These are phyloP conservation scores for Trinectes maculatus DNA, from an alignment of 2,113 vertebrate species.

Conservation along the genomic window DNA sequence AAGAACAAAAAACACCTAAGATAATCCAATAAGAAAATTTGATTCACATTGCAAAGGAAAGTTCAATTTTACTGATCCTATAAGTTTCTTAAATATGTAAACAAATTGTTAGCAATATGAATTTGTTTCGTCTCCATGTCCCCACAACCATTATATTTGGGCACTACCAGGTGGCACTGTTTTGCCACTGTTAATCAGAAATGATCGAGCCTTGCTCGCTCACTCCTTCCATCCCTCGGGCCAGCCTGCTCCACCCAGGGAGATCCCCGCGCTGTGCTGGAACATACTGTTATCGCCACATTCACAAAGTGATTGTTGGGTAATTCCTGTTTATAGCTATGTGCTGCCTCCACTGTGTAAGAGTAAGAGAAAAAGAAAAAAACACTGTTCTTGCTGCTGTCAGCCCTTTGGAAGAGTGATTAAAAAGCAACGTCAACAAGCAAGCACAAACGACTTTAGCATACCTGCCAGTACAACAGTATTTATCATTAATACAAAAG, in stretches of 20 bases:
- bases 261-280: slow-evolving; percentile 87
- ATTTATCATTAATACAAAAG: slow-evolving; percentile 2
- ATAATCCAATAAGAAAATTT: neutral
- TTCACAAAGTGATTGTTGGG: slow-evolving; percentile 91
- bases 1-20: neutral
- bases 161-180: slow-evolving; percentile 75
- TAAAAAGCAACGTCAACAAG: slow-evolving; percentile 19
- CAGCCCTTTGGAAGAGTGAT: slow-evolving; percentile 64
- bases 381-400: slow-evolving; percentile 74
- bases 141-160: no score
- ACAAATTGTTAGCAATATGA: no score
- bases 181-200: slow-evolving; percentile 58
- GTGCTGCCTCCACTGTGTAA: slow-evolving; percentile 80
- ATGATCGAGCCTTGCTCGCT: slow-evolving; percentile 32
- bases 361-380: neutral
- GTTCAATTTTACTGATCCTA: no score
- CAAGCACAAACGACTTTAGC: slow-evolving; percentile 13
- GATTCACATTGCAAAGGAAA: no score
- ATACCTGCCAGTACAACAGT: slow-evolving; percentile 6
- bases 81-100: no score
- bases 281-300: slow-evolving; percentile 92
- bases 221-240: slow-evolving; percentile 39
- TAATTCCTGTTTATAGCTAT: slow-evolving; percentile 92
- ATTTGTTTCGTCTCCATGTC: no score
- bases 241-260: slow-evolving; percentile 82